These are phyloP conservation scores for Dryas iulia DNA, from an alignment of 1,140 invertebrate genomes.

Conservation along the genomic window DNA sequence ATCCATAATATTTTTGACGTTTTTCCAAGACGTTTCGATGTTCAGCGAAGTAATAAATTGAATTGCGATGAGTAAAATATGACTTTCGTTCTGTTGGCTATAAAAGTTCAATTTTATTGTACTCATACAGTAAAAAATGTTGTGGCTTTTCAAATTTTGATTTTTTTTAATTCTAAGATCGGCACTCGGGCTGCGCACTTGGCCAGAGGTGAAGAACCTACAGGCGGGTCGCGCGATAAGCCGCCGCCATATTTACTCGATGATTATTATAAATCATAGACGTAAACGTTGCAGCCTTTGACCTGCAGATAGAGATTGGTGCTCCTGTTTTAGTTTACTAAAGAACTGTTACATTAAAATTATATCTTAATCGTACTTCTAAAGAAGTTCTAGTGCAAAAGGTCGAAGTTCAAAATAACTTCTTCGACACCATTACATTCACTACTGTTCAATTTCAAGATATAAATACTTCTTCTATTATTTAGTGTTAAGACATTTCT, in stretches of 20 bases:
- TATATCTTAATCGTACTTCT: not conserved
- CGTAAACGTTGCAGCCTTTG: constrained; percentile 52
- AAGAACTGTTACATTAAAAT: not conserved
- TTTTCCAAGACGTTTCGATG: constrained; percentile 19
- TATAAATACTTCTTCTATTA: too few relatives aligned
- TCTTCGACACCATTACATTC: not conserved
- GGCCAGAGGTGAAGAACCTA: constrained; percentile 63
- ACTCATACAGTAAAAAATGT: not conserved
- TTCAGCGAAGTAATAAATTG: constrained; percentile 27
- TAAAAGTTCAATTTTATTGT: not conserved
- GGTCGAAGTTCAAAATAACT: not conserved
- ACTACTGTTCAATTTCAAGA: too few relatives aligned
- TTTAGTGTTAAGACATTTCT: too few relatives aligned
- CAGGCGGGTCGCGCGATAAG: constrained; percentile 58
- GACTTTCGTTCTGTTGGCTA: constrained; percentile 1
- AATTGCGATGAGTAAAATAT: constrained; percentile 16
- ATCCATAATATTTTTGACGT: constrained; percentile 11
- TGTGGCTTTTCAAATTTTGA: not conserved
- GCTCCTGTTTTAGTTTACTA: constrained; percentile 18
- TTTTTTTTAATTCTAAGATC: constrained; percentile 5
- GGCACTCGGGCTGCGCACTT: constrained; percentile 38
- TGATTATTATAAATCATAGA: constrained; percentile 68
- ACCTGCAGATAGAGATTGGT: constrained; percentile 52
- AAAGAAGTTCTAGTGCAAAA: not conserved
- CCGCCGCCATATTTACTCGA: constrained; percentile 48